Base-by-base conservation (phyloP, 2,888 invertebrate species). In the Chesias legatella region DNA sequence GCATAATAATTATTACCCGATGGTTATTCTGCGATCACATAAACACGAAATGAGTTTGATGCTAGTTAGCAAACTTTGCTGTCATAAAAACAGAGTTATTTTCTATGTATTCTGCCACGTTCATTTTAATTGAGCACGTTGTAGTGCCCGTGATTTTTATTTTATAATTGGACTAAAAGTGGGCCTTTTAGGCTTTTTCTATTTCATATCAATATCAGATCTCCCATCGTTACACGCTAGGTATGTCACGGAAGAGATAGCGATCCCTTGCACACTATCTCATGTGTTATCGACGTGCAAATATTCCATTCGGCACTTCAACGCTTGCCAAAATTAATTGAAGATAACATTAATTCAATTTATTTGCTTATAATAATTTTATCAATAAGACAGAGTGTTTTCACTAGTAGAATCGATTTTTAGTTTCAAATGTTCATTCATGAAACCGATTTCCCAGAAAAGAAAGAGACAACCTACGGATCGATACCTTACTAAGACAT, bases 401-500 rank as follows among this genome's bases (percentile, higher is more conserved):
- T 5, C 1, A 24, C 22, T 31, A 38, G n/a, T 25, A n/a, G 20
- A 20, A 27, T 40, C 10, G 21, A 33, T 38, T 31, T 28, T 22
- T 27, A 30, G 11, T 40, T 37, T 39, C 11, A 39, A 43, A 35
- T 24, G 24, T 46, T 46, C 37, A 47, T 52, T 52, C 38, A 41
- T 48, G 61, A 69, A 60, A 68, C 56, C 67, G 63, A 73, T 73
- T 67, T 67, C 70, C 75, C 65, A 73, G 67, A 67, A 81, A 67
- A 76, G 85, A 86, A 78, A 83, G 88, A 83, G 88, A 86, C 76
- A 73, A 72, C 75, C 68, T 69, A 79, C 60, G 71, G 82, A 85
- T 86, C 88, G 75, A 85, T 86, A 84, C 73, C 80, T 81, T 73
- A 75, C 53, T 74, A 75, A 83, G 79, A 80, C 78, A 79, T 80